Base-by-base conservation (phyloP, 2,113 vertebrate genomes). In the Phoxinus phoxinus region DNA sequence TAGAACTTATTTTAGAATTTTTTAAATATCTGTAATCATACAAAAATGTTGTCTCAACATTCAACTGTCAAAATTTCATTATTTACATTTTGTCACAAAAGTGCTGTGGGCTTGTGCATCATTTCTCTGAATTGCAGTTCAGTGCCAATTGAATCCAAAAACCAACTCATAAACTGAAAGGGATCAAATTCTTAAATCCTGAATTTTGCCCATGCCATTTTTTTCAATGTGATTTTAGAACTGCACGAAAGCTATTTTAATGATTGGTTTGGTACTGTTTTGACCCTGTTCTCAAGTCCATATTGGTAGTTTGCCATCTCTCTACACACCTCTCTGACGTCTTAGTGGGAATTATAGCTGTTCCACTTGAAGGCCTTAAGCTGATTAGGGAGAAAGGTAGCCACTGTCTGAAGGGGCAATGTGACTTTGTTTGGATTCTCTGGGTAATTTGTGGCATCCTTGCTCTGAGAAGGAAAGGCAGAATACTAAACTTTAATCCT, bases 391-490 rank as follows among this genome's bases (percentile, higher is more conserved):
- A 44, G 61, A 87, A 90, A 89, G 91, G 89, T 86, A 90, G 85
- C 48, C 23, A 71, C 72, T 87, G 85, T 88, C 89, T 87, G 84
- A 86, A 80, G 88, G 91, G 92, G 92, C 92, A 89, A 8, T 46
- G 74, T 84, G 89, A 85, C 91, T 91, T 91, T 93, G 89, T 93
- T 90, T 84, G 21, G 86, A 80, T 72, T 89, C 82, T 87, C 30
- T 35, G 48, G 88, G 91, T 94, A 93, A 93, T 94, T 83, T 93
- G 91, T 88, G 85, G 84, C 86, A 85, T 74, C 65, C 84, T 75
- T 84, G 86, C 84, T 80, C 79, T 27, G 83, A 91, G 89, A 91
- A n/a, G 85, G 89, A 90, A 63, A 87, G 88, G 88, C 85, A 89
- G 91, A 74, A 74, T 86, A 82, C 73, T 84, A 53, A 76, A 87